Percentiles rank a stretch among this genome's conserved stretches.
These are phyloP conservation scores for Dryococelus australis DNA, from an alignment of 2,888 invertebrate species.

Conservation along the genomic window DNA sequence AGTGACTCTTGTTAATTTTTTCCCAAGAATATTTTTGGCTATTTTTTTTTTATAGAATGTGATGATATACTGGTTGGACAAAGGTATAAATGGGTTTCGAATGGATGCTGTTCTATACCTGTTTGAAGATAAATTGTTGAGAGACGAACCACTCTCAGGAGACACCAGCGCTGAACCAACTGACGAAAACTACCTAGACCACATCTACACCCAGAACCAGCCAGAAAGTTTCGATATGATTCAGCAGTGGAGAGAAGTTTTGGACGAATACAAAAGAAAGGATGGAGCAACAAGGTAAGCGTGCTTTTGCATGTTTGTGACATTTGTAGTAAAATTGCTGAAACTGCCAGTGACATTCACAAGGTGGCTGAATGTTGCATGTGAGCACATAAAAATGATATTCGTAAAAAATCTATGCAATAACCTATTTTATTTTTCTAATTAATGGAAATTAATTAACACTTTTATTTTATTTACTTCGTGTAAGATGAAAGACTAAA, in stretches of 20 bases:
- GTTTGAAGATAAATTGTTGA: slow-evolving; percentile 65
- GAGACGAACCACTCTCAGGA: slow-evolving; percentile 67
- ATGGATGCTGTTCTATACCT: slow-evolving; percentile 77
- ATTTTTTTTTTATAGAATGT: slow-evolving; percentile 53
- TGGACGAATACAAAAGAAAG: neutral
- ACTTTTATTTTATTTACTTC: no score
- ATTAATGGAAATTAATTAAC: no score
- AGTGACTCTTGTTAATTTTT: no score
- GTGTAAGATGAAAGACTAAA: no score
- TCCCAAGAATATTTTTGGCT: no score
- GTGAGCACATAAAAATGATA: no score
- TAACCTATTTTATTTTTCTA: no score
- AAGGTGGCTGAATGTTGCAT: no score
- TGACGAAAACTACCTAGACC: neutral
- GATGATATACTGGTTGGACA: slow-evolving; percentile 6
- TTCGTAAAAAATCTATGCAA: no score
- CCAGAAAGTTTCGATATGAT: slow-evolving; percentile 11
- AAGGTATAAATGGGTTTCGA: slow-evolving; percentile 81
- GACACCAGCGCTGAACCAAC: neutral
- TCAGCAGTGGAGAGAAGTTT: neutral
- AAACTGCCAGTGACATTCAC: no score
- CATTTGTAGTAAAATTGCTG: no score
- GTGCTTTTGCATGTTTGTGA: no score
- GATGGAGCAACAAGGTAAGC: neutral
- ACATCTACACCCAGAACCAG: slow-evolving; percentile 22